Conservation (phyloP, 2,797 vertebrate species). For the Tangara arthus region DNA sequence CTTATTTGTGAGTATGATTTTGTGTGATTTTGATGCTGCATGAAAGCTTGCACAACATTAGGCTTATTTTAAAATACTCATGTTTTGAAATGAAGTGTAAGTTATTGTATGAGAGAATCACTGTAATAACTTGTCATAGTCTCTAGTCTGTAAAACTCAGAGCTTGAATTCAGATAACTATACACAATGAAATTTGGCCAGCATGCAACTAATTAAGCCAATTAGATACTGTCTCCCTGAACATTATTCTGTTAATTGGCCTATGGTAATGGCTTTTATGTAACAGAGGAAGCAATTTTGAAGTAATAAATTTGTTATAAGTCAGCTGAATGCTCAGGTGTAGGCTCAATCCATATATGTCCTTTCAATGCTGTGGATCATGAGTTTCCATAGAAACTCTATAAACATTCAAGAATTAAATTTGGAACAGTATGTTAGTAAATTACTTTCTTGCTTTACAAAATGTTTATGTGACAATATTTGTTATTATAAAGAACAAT, state of each 20-base stretch:
- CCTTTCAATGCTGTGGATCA: rapidly evolving
- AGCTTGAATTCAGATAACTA: neutral
- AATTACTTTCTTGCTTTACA: neutral
- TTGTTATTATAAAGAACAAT: neutral
- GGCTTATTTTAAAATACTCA: neutral
- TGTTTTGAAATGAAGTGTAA: neutral
- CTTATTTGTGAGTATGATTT: neutral
- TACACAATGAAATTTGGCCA: neutral
- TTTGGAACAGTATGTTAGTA: neutral
- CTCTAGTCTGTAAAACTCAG: neutral
- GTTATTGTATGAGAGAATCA: neutral
- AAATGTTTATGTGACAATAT: neutral
- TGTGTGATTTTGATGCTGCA: neutral
- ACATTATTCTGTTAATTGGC: neutral
- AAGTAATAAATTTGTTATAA: neutral
- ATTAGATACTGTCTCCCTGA: neutral
- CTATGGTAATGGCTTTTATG: neutral
- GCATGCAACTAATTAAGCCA: neutral
- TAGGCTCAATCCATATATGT: neutral
- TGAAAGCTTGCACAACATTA: rapidly evolving
- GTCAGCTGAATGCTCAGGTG: neutral
- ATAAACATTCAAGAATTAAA: neutral
- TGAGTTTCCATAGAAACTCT: neutral
- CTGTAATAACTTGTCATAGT: neutral
- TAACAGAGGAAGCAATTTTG: neutral